These are phyloP conservation scores for Tympanoctomys barrerae DNA, from an alignment of 2,797 vertebrate species.

Conservation along the genomic window DNA sequence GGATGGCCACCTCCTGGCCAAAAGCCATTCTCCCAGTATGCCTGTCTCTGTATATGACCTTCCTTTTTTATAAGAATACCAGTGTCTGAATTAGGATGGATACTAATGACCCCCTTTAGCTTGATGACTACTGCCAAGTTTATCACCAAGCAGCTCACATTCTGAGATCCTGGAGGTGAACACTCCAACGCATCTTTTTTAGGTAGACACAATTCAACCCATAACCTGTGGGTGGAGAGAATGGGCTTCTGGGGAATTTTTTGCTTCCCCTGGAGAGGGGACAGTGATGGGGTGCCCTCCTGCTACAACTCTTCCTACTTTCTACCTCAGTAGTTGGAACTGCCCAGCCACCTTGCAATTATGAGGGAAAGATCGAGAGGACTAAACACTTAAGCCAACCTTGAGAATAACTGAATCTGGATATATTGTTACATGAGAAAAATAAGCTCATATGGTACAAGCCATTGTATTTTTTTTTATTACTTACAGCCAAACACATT, in stretches of 20 bases:
- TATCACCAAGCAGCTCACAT: not conserved
- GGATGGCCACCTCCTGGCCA: not conserved
- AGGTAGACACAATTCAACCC: not conserved
- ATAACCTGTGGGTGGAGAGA: not conserved
- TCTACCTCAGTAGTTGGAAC: not conserved
- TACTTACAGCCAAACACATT: conserved; percentile 40
- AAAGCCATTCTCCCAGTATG: not conserved
- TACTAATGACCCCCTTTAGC: not conserved
- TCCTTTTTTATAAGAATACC: not conserved
- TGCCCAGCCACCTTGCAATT: not conserved
- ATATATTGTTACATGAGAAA: conserved; percentile 10
- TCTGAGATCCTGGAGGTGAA: not conserved
- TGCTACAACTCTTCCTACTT: not conserved
- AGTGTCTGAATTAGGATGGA: not conserved
- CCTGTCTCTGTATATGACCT: not conserved
- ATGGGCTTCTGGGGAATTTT: not conserved
- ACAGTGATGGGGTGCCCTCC: not conserved
- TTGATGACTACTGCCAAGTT: not conserved
- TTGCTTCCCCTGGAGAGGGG: not conserved
- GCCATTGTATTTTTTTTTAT: not conserved
- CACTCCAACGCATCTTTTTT: not conserved
- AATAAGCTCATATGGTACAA: not conserved
- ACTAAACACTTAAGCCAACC: not conserved
- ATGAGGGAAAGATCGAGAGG: not conserved
- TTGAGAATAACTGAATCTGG: not conserved